A percentile compares a stretch with the other conserved stretches of the same genome.
These are phyloP conservation scores for Pholis gunnellus DNA, from an alignment of 2,113 vertebrate species.

Conservation along the genomic window DNA sequence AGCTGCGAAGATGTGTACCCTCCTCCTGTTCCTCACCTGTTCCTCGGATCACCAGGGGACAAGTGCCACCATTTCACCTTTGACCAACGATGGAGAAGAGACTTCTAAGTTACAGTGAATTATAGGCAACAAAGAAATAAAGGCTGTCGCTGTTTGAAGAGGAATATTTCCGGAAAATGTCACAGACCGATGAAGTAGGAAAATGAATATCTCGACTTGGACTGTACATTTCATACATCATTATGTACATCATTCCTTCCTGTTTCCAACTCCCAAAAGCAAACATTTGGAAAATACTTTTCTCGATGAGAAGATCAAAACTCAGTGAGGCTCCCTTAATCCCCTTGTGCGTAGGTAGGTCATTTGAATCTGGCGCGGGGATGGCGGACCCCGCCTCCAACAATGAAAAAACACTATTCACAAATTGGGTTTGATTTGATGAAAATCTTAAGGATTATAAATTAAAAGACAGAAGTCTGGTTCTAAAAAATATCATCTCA, in stretches of 20 bases:
- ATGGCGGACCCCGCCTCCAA: not conserved
- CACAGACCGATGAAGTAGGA: not conserved
- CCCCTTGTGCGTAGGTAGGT: no score
- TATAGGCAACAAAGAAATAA: not conserved
- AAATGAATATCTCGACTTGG: not conserved
- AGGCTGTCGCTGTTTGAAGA: not conserved
- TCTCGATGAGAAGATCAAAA: not conserved
- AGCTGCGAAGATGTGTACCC: not conserved
- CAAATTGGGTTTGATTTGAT: not conserved
- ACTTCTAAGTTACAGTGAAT: not conserved
- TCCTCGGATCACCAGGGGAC: not conserved
- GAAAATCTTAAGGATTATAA: not conserved
- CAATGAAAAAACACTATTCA: not conserved
- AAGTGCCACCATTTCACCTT: not conserved
- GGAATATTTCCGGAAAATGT: not conserved
- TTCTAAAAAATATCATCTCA: not conserved
- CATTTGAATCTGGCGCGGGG: not conserved
- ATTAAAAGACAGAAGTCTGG: not conserved
- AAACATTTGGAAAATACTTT: not conserved
- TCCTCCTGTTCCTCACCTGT: slow-evolving; percentile 1
- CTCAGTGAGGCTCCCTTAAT: not conserved
- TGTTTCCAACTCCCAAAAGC: not conserved
- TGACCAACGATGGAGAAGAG: not conserved
- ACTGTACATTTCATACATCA: not conserved
- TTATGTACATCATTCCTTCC: not conserved